Evolutionary conservation across 2,888 invertebrate species (phyloP), one percentile per base, ranked within the genome.

Genomic region (Ormyrus labotus): DNA sequence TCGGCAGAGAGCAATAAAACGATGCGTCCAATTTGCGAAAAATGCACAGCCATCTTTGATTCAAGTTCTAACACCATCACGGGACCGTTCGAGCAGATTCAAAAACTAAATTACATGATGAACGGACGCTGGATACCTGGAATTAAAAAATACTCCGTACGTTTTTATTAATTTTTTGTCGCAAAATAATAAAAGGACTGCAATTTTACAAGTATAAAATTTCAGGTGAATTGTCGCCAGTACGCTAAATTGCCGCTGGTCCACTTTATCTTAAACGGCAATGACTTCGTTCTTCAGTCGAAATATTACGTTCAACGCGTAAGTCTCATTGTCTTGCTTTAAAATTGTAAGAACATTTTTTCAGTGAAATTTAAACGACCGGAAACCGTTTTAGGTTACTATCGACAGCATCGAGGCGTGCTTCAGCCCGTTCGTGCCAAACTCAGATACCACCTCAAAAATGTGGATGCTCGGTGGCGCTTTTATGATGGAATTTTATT

Each of bases 171-270:
- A 45, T 10, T 50, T 47, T 34, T 34, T 34, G 34, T 34, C 2
- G 34, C 3, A 34, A 34, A 34, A 34, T 34, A 3, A 34, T 34
- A 34, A 34, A 34, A 34, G 34, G 34, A 34, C 34, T 34, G 34
- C 34, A 3, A 34, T 34, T 34, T 34, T 34, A 34, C 34, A 34
- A 34, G 34, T 34, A 2, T 34, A 34, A 34, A 34, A 34, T 34
- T 83, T 63, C 55, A 93, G 91, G 92, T 95, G 58, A 91, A 93
- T 85, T 95, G 95, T 87, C 91, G 91, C 75, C 91, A 91, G 48
- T 92, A 94, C 51, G 92, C 93, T 55, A 91, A 91, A 78, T 89
- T 95, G 70, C 95, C 95, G 0, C 88, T 89, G 79, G 91, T 95
- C 63, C 90, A 91, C 60, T 93, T 95, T 86, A 90, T 91, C 0